Evolutionary conservation across 2,888 invertebrate genomes (phyloP).

Genomic region (Phaedon cochleariae): DNA sequence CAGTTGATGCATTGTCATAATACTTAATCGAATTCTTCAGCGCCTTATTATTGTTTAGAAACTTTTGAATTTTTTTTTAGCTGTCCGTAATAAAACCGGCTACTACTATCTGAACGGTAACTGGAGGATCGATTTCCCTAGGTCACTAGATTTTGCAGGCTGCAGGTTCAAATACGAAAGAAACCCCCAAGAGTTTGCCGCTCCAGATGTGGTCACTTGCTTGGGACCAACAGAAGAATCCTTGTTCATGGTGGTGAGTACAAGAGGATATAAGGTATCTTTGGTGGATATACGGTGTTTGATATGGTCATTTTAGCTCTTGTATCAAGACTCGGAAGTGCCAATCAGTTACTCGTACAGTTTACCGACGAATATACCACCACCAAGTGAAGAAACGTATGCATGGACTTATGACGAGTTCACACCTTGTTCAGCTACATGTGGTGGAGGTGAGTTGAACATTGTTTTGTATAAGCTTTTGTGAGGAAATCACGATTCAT

Average conservation of each 20-base stretch:
- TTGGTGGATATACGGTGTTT: not conserved
- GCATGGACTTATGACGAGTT: constrained; percentile 85
- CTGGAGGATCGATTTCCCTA: constrained; percentile 92
- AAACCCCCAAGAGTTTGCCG: constrained; percentile 79
- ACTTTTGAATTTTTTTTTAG: constrained; percentile 62
- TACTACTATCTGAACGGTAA: constrained; percentile 94
- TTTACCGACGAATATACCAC: constrained; percentile 76
- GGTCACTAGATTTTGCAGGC: constrained; percentile 81
- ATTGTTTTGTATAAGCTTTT: too few relatives aligned
- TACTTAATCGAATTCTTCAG: too few relatives aligned
- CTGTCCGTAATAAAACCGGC: constrained; percentile 82
- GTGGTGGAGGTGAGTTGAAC: constrained; percentile 87
- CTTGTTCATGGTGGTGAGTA: constrained; percentile 81
- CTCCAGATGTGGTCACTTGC: constrained; percentile 85
- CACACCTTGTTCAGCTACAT: constrained; percentile 82
- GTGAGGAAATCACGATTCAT: too few relatives aligned
- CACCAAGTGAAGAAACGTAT: constrained; percentile 76
- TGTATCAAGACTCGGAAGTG: constrained; percentile 84
- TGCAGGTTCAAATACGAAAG: constrained; percentile 89
- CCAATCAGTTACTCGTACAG: constrained; percentile 92
- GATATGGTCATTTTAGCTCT: constrained; percentile 66
- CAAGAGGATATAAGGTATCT: not conserved
- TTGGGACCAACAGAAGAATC: constrained; percentile 92
- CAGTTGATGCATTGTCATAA: too few relatives aligned
- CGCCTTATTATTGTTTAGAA: too few relatives aligned